Conservation (phyloP, 2,888 invertebrate species). For the Mimachlamys varia region DNA sequence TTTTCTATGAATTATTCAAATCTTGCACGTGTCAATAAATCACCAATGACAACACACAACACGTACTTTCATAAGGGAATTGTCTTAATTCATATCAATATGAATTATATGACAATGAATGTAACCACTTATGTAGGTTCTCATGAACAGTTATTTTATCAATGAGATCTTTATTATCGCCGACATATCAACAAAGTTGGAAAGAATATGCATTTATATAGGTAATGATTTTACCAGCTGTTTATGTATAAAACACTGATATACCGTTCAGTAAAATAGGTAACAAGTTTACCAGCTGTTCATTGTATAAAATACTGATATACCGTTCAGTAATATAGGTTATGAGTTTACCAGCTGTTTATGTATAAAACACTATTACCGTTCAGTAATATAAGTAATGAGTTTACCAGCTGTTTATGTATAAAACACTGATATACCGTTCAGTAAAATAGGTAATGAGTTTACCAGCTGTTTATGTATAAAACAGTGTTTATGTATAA, state of each 20-base stretch:
- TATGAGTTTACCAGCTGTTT: neutral
- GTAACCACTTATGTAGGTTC: neutral
- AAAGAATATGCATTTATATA: no score
- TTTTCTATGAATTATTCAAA: conserved; percentile 28
- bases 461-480: no score
- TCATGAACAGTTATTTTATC: neutral
- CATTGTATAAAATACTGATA: no score
- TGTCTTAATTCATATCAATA: neutral
- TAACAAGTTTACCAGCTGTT: no score
- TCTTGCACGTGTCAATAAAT: conserved; percentile 3
- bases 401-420: no score
- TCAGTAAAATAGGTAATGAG: no score
- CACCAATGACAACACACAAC: neutral
- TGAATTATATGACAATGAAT: neutral
- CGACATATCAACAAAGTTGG: neutral
- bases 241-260: neutral
- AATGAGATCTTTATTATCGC: neutral
- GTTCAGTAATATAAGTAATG: no score
- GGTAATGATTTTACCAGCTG: no score
- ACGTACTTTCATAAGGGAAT: neutral
- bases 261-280: no score
- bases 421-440: neutral
- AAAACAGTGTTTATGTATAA: no score
- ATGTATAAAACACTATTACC: neutral
- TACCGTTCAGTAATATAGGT: neutral